A percentile compares a stretch with the other conserved stretches of the same genome.
Conservation (phyloP, 1,140 invertebrate genomes). For the Pogonus chalceus region DNA sequence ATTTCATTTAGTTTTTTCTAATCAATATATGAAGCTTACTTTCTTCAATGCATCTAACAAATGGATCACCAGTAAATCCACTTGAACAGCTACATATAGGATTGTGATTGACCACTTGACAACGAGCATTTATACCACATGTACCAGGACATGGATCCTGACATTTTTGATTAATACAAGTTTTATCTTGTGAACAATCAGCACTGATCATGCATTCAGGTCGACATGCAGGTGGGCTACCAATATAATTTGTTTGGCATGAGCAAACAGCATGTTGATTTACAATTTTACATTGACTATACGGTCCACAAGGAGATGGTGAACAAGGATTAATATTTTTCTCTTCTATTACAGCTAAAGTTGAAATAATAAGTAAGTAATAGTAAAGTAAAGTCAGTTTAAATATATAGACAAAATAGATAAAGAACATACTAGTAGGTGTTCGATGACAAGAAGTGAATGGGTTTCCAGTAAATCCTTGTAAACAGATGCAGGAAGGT, state of each 20-base stretch:
- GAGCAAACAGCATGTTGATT: constrained; percentile 54
- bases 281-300: constrained; percentile 49
- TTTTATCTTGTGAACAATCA: constrained; percentile 46
- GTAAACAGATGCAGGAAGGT: constrained; percentile 55
- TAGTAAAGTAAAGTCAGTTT: constrained; percentile 5
- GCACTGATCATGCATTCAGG: constrained; percentile 53
- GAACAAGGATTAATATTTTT: constrained; percentile 46
- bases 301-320: constrained; percentile 61
- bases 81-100: constrained; percentile 55
- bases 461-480: constrained; percentile 56
- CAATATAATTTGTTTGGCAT: constrained; percentile 47
- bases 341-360: constrained; percentile 35
- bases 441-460: constrained; percentile 49
- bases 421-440: constrained; percentile 38
- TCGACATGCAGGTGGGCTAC: constrained; percentile 49
- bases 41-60: constrained; percentile 50
- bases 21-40: constrained; percentile 35
- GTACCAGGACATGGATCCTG: constrained; percentile 50
- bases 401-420: constrained; percentile 5
- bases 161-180: constrained; percentile 51
- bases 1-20: too few species aligned
- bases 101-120: constrained; percentile 55
- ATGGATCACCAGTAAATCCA: constrained; percentile 63
- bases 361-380: constrained; percentile 14
- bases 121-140: constrained; percentile 58